These are phyloP conservation scores for Perdix hodgsoniae DNA, from an alignment of 2,797 vertebrate genomes.

Conservation along the genomic window DNA sequence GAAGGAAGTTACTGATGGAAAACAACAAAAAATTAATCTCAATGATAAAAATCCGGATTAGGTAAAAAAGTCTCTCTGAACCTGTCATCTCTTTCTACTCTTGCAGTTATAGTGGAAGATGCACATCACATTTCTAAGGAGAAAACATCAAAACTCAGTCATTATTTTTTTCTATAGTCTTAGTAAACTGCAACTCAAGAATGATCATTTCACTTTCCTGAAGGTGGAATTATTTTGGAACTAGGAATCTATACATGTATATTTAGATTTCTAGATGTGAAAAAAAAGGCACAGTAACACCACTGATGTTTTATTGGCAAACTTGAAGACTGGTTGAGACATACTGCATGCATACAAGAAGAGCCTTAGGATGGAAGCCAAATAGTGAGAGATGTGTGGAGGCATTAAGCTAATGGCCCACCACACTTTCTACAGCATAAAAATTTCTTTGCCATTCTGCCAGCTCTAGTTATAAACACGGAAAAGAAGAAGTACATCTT, in stretches of 20 bases:
- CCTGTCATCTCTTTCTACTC: neutral
- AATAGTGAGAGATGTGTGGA: no score
- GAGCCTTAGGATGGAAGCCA: neutral
- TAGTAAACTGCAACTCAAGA: neutral
- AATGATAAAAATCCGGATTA: neutral
- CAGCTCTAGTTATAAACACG: neutral
- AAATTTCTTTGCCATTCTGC: neutral
- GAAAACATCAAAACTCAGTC: neutral
- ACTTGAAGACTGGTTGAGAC: neutral
- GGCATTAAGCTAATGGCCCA: neutral
- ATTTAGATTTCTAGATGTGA: neutral
- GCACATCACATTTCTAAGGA: neutral
- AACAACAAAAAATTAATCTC: neutral
- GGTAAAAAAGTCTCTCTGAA: neutral
- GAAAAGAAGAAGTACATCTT: neutral
- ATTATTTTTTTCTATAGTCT: neutral
- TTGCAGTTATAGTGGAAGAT: neutral
- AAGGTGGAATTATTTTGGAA: neutral
- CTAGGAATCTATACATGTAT: neutral
- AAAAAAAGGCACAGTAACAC: neutral
- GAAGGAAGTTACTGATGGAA: neutral
- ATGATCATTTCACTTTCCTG: neutral
- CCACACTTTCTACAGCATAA: neutral
- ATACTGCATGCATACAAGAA: neutral
- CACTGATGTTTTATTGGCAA: neutral